phyloP scores from a whole-genome alignment of 2,113 vertebrate species.

The Alexandromys fortis region DNA sequence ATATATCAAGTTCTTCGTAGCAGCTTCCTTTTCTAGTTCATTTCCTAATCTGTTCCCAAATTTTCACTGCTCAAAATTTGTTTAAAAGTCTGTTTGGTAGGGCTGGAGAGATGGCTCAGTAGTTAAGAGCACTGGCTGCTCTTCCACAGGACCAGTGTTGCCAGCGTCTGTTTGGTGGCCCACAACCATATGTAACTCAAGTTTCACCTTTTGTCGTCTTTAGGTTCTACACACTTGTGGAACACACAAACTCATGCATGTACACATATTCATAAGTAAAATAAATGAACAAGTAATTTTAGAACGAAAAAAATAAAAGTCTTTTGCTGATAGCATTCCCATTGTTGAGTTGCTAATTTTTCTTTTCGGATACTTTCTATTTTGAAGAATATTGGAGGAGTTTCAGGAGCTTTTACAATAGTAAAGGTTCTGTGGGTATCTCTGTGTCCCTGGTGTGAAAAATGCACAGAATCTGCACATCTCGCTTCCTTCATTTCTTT shows the following conservation, averaged over 20 bases:
- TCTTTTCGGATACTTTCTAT: slow-evolving; percentile 15
- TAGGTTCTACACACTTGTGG: not conserved
- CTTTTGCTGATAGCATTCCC: not conserved
- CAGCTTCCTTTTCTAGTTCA: not conserved
- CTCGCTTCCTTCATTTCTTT: not conserved
- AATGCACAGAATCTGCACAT: not conserved
- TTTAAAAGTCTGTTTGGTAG: not conserved
- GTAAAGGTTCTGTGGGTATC: not conserved
- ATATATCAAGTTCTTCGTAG: not conserved
- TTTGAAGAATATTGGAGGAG: not conserved
- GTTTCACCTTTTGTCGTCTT: not conserved
- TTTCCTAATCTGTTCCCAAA: not conserved
- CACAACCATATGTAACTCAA: not conserved
- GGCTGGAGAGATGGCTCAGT: not conserved
- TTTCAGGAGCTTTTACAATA: not conserved
- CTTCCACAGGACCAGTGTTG: not conserved
- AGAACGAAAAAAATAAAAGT: not conserved
- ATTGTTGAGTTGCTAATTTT: not conserved
- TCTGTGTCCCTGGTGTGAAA: not conserved
- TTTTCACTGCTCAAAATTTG: not conserved
- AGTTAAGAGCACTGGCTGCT: not conserved
- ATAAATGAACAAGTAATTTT: not conserved
- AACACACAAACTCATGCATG: not conserved
- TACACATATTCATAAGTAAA: not conserved
- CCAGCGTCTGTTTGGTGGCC: not conserved